These are phyloP conservation scores for Steinernema scapterisci DNA, from an alignment of 2,888 invertebrate genomes.

Conservation along the genomic window DNA sequence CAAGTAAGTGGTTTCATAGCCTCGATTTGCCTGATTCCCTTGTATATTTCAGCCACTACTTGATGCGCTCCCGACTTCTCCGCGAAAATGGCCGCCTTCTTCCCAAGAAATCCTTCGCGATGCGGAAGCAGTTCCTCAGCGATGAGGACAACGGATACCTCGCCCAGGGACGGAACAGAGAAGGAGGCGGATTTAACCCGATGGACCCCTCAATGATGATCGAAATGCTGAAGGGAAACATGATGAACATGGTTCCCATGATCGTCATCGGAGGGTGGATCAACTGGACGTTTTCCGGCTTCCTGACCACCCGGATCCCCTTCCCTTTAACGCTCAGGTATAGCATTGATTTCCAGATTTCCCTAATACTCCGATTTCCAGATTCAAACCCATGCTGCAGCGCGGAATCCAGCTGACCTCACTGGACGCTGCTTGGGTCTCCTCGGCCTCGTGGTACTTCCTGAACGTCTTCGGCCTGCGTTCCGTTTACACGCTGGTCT, in stretches of 20 bases:
- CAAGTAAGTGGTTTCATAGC: slow-evolving; percentile 73
- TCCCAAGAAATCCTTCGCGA: slow-evolving; percentile 86
- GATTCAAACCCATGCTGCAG: slow-evolving; percentile 98
- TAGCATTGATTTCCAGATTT: neutral
- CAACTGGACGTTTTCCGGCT: slow-evolving; percentile 99
- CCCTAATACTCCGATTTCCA: neutral
- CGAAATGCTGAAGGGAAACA: slow-evolving; percentile 97
- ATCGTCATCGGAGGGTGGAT: slow-evolving; percentile 99
- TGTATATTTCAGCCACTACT: slow-evolving; percentile 80
- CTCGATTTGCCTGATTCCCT: neutral
- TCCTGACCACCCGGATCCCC: slow-evolving; percentile 97
- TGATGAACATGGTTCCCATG: slow-evolving; percentile 97
- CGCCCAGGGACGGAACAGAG: neutral
- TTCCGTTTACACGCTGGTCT: slow-evolving; percentile 92
- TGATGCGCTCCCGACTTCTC: slow-evolving; percentile 87
- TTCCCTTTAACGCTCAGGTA: slow-evolving; percentile 89
- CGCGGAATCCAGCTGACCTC: slow-evolving; percentile 92
- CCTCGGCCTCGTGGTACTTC: slow-evolving; percentile 99
- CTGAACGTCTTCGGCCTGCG: slow-evolving; percentile 96
- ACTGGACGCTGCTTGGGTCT: slow-evolving; percentile 93
- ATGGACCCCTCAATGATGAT: slow-evolving; percentile 91
- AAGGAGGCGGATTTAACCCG: slow-evolving; percentile 49
- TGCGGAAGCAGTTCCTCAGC: slow-evolving; percentile 91
- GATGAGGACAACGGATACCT: slow-evolving; percentile 91
- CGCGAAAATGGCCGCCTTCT: slow-evolving; percentile 97